These are phyloP conservation scores for Andricus curvator DNA, from an alignment of 2,888 invertebrate genomes.

Conservation along the genomic window DNA sequence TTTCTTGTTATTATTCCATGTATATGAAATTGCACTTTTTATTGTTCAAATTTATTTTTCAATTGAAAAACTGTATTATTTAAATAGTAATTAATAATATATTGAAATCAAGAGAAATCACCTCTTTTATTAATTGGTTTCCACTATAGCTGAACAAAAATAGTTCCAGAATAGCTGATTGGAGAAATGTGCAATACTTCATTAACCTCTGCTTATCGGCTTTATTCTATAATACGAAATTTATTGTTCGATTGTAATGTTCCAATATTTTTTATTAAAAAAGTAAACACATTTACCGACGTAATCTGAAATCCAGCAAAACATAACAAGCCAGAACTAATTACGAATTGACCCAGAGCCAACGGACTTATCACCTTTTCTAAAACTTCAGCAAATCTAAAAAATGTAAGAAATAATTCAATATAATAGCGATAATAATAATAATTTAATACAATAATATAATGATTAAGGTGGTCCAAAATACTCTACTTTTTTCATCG, in stretches of 20 bases:
- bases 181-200: slow-evolving; percentile 66
- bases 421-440: no score
- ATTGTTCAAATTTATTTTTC: no score
- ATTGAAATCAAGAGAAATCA: slow-evolving; percentile 38
- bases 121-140: slow-evolving; percentile 66
- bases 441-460: no score
- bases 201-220: slow-evolving; percentile 53
- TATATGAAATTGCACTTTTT: background rate
- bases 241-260: slow-evolving; percentile 28
- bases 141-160: slow-evolving; percentile 72
- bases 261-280: background rate
- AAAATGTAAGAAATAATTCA: background rate
- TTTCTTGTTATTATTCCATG: background rate
- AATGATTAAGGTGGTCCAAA: no score
- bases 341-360: slow-evolving; percentile 69
- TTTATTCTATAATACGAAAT: slow-evolving; percentile 44
- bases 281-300: slow-evolving; percentile 59
- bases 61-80: no score
- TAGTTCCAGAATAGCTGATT: slow-evolving; percentile 67
- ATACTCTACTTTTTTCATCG: no score
- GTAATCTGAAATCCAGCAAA: slow-evolving; percentile 72
- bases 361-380: slow-evolving; percentile 68
- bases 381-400: slow-evolving; percentile 69
- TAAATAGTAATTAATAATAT: no score
- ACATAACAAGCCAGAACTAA: slow-evolving; percentile 70